Conservation (phyloP, 2,113 vertebrate genomes). For the Sinocyclocheilus anophthalmus region DNA sequence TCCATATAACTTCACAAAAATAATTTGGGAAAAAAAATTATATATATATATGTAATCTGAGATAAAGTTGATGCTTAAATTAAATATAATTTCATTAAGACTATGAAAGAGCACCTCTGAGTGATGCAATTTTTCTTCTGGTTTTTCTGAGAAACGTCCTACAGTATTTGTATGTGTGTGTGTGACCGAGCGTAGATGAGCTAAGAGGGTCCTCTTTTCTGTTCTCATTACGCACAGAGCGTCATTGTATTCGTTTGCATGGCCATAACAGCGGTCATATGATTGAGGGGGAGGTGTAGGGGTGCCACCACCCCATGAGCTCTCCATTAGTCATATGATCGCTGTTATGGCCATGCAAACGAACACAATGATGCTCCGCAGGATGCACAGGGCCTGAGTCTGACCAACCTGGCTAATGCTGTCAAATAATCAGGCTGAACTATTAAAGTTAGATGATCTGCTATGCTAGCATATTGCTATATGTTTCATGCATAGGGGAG, state of each 20-base stretch:
- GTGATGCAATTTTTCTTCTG: background rate
- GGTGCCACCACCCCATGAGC: constrained; percentile 44
- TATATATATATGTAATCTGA: no score
- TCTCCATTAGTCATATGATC: constrained; percentile 72
- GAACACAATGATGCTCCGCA: constrained; percentile 74
- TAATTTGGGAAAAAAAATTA: no score
- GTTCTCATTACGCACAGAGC: constrained; percentile 72
- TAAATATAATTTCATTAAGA: no score
- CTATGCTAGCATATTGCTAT: background rate
- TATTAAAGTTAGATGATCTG: background rate
- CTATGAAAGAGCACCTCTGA: no score
- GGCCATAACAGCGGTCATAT: constrained; percentile 76
- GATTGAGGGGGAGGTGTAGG: constrained; percentile 62
- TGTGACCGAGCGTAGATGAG: constrained; percentile 26
- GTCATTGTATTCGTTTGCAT: constrained; percentile 73
- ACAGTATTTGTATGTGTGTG: constrained; percentile 27
- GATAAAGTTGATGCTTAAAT: no score
- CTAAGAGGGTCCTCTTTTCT: constrained; percentile 60
- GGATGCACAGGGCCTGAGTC: constrained; percentile 13
- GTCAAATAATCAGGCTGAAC: background rate
- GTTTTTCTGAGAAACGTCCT: background rate
- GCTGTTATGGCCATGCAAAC: constrained; percentile 69
- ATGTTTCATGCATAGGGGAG: background rate
- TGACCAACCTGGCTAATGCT: background rate
- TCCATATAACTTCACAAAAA: no score